Percentiles rank a stretch among this genome's conserved stretches.
Evolutionary conservation across 2,797 vertebrate genomes (phyloP).

Genomic region (Peromyscus melanophrys): DNA sequence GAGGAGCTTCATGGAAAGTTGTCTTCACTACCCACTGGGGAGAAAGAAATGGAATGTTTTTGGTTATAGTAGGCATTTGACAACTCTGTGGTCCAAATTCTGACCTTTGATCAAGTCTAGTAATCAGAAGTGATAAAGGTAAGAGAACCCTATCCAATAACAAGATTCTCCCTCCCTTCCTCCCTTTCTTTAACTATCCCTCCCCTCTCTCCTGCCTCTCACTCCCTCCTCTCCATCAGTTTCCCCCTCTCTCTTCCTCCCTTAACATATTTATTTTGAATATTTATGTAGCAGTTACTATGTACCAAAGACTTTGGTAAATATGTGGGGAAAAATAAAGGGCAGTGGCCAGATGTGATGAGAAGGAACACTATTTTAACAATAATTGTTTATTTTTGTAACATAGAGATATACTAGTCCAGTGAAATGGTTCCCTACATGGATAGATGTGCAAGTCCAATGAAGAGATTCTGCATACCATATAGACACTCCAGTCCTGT

Average conservation of each 20-base stretch:
- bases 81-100: neutral
- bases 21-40: neutral
- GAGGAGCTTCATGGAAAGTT: neutral
- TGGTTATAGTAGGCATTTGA: neutral
- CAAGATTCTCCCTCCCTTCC: neutral
- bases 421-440: neutral
- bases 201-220: neutral
- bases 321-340: neutral
- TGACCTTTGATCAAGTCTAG: neutral
- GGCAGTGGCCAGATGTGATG: neutral
- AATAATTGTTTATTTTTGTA: neutral
- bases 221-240: neutral
- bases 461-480: neutral
- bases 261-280: neutral
- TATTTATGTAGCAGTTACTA: neutral
- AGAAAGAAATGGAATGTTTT: neutral
- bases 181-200: neutral
- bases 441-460: neutral
- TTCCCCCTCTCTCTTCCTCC: neutral
- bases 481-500: neutral
- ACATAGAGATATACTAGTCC: neutral
- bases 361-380: neutral
- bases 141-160: neutral
- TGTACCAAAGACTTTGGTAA: neutral
- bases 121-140: conserved; percentile 6